These are phyloP conservation scores for Leptinotarsa tumamoca DNA, from an alignment of 2,888 invertebrate species.

Conservation along the genomic window DNA sequence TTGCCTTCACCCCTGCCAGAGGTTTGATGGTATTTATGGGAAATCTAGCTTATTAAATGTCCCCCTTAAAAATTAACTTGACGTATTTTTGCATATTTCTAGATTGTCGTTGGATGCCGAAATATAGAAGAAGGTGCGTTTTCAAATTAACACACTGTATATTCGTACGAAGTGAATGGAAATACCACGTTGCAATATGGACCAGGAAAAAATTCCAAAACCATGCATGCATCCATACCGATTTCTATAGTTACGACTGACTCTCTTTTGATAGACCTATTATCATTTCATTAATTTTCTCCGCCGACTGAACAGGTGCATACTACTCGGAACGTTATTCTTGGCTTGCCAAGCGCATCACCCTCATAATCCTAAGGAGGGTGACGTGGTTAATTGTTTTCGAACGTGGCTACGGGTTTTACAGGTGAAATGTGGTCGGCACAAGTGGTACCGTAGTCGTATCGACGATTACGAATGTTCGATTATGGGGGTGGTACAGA, in stretches of 20 bases:
- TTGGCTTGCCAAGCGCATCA: constrained; percentile 52
- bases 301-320: constrained; percentile 51
- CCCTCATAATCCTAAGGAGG: constrained; percentile 43
- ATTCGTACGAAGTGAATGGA: too few relatives aligned
- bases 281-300: constrained; percentile 42
- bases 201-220: not conserved
- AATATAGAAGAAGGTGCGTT: too few relatives aligned
- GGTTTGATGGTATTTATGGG: too few relatives aligned
- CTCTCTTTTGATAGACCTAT: constrained; percentile 6
- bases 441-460: constrained; percentile 1
- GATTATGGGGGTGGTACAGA: constrained; percentile 21
- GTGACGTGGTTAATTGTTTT: constrained; percentile 44
- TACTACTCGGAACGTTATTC: constrained; percentile 44
- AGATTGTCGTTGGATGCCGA: too few relatives aligned
- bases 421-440: constrained; percentile 17
- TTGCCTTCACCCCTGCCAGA: too few relatives aligned
- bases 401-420: constrained; percentile 30
- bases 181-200: too few relatives aligned
- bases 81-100: too few relatives aligned
- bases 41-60: too few relatives aligned
- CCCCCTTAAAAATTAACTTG: too few relatives aligned
- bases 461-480: not conserved
- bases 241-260: constrained; percentile 1
- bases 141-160: too few relatives aligned
- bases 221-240: not conserved